phyloP scores from a whole-genome alignment of 2,797 vertebrate genomes.

The Smutsia gigantea region DNA sequence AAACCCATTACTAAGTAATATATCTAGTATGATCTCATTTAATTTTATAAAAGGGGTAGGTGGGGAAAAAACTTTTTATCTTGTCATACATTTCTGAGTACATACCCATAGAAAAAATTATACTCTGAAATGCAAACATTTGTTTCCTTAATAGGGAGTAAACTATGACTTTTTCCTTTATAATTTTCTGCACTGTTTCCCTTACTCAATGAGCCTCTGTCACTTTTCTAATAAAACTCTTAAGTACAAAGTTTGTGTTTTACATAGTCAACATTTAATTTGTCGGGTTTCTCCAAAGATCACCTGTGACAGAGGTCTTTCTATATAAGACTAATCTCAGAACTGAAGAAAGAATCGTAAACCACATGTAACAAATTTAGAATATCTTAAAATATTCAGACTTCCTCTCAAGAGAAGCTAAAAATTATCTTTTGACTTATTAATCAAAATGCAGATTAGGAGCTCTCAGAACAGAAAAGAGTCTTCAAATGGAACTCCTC shows the following conservation, averaged over 20 bases:
- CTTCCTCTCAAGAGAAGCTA: background rate
- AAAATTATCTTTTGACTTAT: background rate
- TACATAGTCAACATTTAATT: background rate
- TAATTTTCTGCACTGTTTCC: background rate
- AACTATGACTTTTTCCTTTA: background rate
- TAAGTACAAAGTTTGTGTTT: background rate
- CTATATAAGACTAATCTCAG: background rate
- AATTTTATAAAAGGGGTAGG: background rate
- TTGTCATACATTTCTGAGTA: background rate
- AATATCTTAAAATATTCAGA: constrained; percentile 11
- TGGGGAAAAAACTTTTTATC: background rate
- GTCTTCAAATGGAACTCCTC: background rate
- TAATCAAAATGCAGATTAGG: background rate
- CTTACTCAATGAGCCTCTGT: background rate
- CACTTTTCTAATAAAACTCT: background rate
- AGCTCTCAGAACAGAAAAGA: background rate
- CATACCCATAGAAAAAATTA: background rate
- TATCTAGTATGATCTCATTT: background rate
- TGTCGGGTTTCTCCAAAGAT: background rate
- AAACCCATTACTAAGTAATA: background rate
- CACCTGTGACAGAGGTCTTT: background rate
- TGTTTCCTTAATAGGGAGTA: background rate
- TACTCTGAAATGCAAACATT: background rate
- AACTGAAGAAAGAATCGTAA: background rate
- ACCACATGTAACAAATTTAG: background rate